Evolutionary conservation across 2,888 invertebrate genomes (phyloP).

Genomic region (Acronicta leporina): DNA sequence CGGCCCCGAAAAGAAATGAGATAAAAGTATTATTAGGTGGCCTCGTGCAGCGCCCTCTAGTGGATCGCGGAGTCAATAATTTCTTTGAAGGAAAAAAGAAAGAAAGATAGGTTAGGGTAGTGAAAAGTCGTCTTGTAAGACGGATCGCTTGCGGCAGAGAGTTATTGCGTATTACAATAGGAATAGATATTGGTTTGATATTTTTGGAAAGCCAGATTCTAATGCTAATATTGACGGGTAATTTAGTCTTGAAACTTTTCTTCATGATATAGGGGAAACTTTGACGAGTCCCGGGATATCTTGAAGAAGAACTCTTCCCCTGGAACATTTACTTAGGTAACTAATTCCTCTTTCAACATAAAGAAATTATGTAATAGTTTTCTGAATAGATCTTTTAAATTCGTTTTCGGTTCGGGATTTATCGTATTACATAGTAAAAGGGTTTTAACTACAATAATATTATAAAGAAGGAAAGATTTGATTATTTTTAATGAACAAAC

Average conservation of each 20-base stretch:
- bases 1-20: constrained; percentile 48
- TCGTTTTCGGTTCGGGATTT: no score
- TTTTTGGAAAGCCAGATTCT: background rate
- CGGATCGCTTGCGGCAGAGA: constrained; percentile 26
- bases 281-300: no score
- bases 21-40: constrained; percentile 52
- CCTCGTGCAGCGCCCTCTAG: constrained; percentile 29
- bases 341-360: no score
- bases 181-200: constrained; percentile 2
- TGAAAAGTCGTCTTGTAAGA: constrained; percentile 55
- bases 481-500: no score
- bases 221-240: background rate
- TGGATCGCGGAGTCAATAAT: constrained; percentile 53
- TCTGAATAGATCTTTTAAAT: no score
- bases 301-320: no score
- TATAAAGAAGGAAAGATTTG: no score
- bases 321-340: no score
- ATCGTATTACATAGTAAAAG: no score
- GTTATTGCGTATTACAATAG: constrained; percentile 22
- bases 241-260: background rate
- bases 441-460: no score
- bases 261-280: background rate
- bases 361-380: no score
- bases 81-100: constrained; percentile 42
- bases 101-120: constrained; percentile 59